Conservation (phyloP, 2,113 vertebrate genomes). For the Otis tarda region DNA sequence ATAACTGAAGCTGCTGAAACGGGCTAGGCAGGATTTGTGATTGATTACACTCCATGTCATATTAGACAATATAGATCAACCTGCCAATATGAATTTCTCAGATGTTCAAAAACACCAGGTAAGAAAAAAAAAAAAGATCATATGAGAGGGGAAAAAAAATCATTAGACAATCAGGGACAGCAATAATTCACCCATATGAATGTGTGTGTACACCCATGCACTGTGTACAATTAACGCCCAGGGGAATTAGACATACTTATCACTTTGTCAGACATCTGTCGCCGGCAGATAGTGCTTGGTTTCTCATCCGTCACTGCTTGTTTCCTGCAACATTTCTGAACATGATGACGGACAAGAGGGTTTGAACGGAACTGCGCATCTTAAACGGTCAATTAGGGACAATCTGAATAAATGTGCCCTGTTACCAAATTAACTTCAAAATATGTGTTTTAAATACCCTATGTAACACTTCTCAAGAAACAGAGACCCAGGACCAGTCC, state of each 20-base stretch:
- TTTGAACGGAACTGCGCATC: conserved; percentile 47
- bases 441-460: background rate
- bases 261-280: conserved; percentile 67
- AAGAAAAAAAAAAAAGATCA: conserved; percentile 65
- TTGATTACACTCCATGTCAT: conserved; percentile 69
- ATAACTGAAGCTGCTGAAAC: conserved; percentile 42
- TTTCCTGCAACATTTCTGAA: conserved; percentile 51
- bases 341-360: background rate
- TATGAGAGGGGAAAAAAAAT: conserved; percentile 71
- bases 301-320: conserved; percentile 25
- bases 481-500: background rate
- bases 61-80: conserved; percentile 80
- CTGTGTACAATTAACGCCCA: conserved; percentile 72
- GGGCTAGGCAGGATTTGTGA: conserved; percentile 69
- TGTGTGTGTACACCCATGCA: no score
- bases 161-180: conserved; percentile 74
- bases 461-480: background rate
- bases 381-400: conserved; percentile 17
- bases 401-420: background rate
- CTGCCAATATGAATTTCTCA: conserved; percentile 82
- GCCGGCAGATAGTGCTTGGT: conserved; percentile 8
- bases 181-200: conserved; percentile 78
- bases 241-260: conserved; percentile 61
- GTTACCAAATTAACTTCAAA: conserved; percentile 29
- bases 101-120: conserved; percentile 73